Base-by-base conservation (phyloP, 2,797 vertebrate genomes). In the Chloroceryle amazona region DNA sequence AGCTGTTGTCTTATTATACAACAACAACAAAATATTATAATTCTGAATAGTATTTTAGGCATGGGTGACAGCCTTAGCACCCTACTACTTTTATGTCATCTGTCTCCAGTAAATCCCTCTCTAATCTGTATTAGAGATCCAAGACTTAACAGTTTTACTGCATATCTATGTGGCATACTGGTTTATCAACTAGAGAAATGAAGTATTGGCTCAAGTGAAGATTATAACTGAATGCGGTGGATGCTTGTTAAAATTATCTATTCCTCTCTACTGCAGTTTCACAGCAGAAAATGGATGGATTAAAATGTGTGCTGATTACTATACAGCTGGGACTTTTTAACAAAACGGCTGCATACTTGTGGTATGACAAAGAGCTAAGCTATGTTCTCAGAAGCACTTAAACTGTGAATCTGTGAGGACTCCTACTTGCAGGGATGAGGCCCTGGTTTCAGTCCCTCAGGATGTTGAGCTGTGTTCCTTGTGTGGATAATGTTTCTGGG, bases 281-380 rank as follows among this genome's bases (percentile, higher is more conserved):
- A 68, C 39, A 96, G 74, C 72, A 94, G 72, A 91, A 81, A 90
- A 89, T 0, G 49, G 75, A 57, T 67, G 57, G 75, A 88, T 95
- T 96, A 91, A 96, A 95, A 94, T 91, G 85, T 91, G 75, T 72
- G 68, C 68, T 89, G 90, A 93, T 95, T 94, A 54, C 90, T 93
- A 14, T 95, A 88, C 94, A 97, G 94, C 94, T 96, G 95, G 91
- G 95, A 96, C 75, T 89, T 96, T 96, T 96, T 93, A 97, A 86
- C 86, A 84, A 93, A 96, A 94, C 3, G 85, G 76, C 82, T 95
- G 92, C 82, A 93, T 93, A 79, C 80, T 96, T 97, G 95, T 94
- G 94, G 94, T 81, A 68, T 2, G 13, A 85, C 90, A 72, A 94
- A 90, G 82, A 94, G 80, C 90, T 81, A 62, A 91, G 44, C 90